Evolutionary conservation across 1,140 invertebrate species (phyloP), one percentile per base, ranked within the genome.

Genomic region (Coenobita brevimanus): DNA sequence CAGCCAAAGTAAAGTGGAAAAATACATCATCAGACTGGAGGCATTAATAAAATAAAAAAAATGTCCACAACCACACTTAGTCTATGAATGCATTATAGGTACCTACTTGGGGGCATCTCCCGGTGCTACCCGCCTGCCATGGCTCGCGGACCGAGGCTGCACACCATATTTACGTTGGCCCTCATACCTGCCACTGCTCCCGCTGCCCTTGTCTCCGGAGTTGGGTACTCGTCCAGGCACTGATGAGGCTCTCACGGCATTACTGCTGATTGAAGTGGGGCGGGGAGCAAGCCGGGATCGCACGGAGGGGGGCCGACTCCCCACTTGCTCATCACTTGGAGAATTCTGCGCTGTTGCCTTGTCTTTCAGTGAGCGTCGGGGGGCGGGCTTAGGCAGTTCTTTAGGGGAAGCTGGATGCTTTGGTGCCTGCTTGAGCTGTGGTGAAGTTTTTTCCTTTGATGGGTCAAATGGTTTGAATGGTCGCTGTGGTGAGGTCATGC

Each of bases 401-500:
- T 90, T 90, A 50, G 85, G 84, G 27, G 85, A 79, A 24, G 73
- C 75, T 38, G 62, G 69, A 67, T 75, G 88, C 54, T 86, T 88
- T 6, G 80, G 82, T n/a, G 80, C 73, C 38, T 86, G 90, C 62
- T 90, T 90, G 33, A 89, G 27, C 79, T 87, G 90, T 33, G 90
- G 90, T 4, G 90, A 90, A 13, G 90, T 90, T 64, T 90, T 90
- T 46, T 90, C 90, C 57, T 89, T 89, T 8, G 90, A 82, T n/a
- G 88, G 83, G 69, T 90, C 90, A 54, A 90, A 90, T 46, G 87
- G 82, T 69, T 90, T 90, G 62, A 90, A 90, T 15, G 88, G 86
- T 57, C 87, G 79, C 82, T 90, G 90, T 2, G 90, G 90, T 15
- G 90, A 90, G 10, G 90, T 90, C 83, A 90, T 90, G 4, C 94